Evolutionary conservation across 2,888 invertebrate species (phyloP), one percentile per base, ranked within the genome.

Genomic region (Melieria picta): DNA sequence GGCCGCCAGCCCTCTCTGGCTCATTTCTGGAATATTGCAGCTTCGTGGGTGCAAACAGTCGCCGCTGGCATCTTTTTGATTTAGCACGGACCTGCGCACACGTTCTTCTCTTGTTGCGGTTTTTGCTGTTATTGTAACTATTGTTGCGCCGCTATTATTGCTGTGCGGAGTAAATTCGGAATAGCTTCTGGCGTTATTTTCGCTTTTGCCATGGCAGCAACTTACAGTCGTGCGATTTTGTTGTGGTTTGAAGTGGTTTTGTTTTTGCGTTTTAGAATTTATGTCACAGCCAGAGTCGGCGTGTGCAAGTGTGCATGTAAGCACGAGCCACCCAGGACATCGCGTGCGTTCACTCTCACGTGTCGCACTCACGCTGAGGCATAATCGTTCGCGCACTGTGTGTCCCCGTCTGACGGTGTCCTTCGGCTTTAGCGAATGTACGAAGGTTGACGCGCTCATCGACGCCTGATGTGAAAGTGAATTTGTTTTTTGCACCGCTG

Each of bases 131-230:
- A 7, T 48, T 63, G 9, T 48, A 7, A 52, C 43, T 30, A 30
- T 30, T 30, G 30, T 30, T 30, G 30, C 30, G 30, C 30, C 30
- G 30, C 30, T 30, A 30, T 30, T 30, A 30, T 30, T 30, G 30
- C 30, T 30, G 30, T 30, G 30, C 30, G 30, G 30, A 30, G 30
- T 30, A 30, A 30, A 30, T 30, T 30, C 58, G 74, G 73, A 77
- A 76, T 76, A 73, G 77, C 78, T 81, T 82, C 80, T 79, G 79
- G 30, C 52, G 46, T 46, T 56, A 4, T 46, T 45, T 11, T 47
- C 7, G 1, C 7, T 10, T 50, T n/a, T 62, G 47, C 46, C 46
- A 62, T 62, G 16, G 4, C 46, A 45, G 7, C 46, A n/a, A n/a
- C 43, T 11, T 11, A n/a, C 55, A 47, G 77, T 80, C 47, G 63